These are phyloP conservation scores for Drosophila guanche DNA, from an alignment of 1,140 invertebrate species.

Conservation along the genomic window DNA sequence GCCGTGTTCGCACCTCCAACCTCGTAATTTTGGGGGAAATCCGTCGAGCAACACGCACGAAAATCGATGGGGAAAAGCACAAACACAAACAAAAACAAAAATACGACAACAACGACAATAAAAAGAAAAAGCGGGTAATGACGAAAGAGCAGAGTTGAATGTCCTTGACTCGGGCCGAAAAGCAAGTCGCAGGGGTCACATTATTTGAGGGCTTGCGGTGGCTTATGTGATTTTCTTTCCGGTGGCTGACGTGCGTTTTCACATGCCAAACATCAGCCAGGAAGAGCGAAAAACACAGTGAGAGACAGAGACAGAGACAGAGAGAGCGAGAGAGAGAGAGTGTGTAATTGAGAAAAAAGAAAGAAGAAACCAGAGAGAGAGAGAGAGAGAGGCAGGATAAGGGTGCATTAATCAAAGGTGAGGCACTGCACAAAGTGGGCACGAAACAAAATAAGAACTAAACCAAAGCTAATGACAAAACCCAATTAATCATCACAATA, in stretches of 20 bases:
- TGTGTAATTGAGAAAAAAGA: slow-evolving; percentile 1
- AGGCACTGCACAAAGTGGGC: no score
- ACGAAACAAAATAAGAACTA: no score
- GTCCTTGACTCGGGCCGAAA: slow-evolving; percentile 63
- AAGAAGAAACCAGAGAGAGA: background rate
- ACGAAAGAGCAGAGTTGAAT: slow-evolving; percentile 52
- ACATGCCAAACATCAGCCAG: slow-evolving; percentile 26
- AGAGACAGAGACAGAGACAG: slow-evolving; percentile 6
- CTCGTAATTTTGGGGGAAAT: no score
- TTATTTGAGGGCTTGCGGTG: slow-evolving; percentile 22
- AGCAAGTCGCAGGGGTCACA: slow-evolving; percentile 34
- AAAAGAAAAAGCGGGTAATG: slow-evolving; percentile 47
- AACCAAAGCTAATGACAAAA: no score
- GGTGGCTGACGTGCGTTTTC: slow-evolving; percentile 54
- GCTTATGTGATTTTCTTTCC: background rate
- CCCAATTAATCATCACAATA: no score
- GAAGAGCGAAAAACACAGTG: slow-evolving; percentile 3
- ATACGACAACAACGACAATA: slow-evolving; percentile 14
- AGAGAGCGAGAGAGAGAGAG: slow-evolving; percentile 11
- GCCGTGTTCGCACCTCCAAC: no score
- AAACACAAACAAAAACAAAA: background rate
- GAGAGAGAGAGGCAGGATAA: slow-evolving; percentile 13
- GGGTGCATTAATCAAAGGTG: background rate
- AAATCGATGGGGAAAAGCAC: background rate
- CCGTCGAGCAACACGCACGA: background rate